Conservation (phyloP, 2,797 vertebrate genomes). For the Microtus obscurus region DNA sequence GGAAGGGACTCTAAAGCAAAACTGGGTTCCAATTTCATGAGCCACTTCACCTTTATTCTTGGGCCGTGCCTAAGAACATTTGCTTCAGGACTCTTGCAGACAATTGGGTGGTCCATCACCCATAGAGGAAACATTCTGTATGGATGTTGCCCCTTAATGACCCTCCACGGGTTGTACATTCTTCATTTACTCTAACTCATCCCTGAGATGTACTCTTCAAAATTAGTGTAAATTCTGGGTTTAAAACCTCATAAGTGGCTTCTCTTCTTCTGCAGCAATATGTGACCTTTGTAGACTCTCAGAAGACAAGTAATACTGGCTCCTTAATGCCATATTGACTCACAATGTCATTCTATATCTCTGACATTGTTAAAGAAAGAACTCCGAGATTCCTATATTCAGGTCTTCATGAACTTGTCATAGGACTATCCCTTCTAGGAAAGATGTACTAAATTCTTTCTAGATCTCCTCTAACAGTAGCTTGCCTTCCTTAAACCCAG, state of each 20-base stretch:
- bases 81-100: not conserved
- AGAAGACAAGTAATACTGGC: not conserved
- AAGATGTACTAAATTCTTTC: no score
- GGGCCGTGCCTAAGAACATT: no score
- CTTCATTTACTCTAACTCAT: not conserved
- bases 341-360: not conserved
- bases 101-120: no score
- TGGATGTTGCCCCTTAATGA: no score
- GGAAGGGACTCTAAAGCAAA: not conserved
- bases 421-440: not conserved
- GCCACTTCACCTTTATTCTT: not conserved
- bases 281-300: not conserved
- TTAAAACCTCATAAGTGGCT: not conserved
- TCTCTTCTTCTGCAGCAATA: not conserved
- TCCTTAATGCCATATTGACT: no score
- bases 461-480: not conserved
- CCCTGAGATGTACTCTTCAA: not conserved
- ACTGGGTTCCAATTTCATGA: not conserved
- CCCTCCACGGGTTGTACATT: not conserved
- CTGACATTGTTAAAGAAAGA: not conserved
- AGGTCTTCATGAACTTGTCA: no score
- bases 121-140: not conserved
- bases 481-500: not conserved
- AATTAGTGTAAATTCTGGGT: not conserved
- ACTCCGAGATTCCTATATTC: not conserved